Evolutionary conservation across 2,888 invertebrate species (phyloP).

Genomic region (Gymnosoma rotundatum): DNA sequence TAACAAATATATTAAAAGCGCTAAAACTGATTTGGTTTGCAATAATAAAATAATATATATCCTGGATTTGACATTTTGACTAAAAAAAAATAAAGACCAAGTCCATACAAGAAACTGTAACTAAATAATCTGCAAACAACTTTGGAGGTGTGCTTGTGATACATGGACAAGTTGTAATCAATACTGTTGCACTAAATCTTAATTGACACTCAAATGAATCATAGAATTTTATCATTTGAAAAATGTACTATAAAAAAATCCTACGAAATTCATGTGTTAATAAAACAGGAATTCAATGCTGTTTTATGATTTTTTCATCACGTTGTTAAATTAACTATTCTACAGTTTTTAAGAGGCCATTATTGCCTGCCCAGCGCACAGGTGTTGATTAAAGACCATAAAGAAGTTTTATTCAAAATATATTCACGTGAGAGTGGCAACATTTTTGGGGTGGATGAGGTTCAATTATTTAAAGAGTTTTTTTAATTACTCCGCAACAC

Average conservation of each 20-base stretch:
- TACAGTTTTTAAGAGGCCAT: background rate
- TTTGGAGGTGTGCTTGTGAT: slow-evolving; percentile 20
- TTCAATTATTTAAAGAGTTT: too few species aligned
- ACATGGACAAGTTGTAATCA: slow-evolving; percentile 15
- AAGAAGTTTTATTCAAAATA: too few species aligned
- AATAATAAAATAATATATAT: slow-evolving; percentile 27
- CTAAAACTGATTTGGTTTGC: background rate
- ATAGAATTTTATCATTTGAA: background rate
- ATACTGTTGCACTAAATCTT: background rate
- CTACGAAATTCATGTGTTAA: too few species aligned
- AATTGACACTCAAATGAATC: slow-evolving; percentile 33
- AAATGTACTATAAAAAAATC: background rate
- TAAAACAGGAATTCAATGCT: too few species aligned
- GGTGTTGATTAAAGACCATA: background rate
- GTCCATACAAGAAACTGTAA: slow-evolving; percentile 30
- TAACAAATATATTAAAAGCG: background rate
- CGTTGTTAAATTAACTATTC: background rate
- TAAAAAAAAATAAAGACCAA: background rate
- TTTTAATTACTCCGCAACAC: too few species aligned
- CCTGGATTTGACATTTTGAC: slow-evolving; percentile 51
- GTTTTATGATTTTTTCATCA: background rate
- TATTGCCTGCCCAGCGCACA: background rate
- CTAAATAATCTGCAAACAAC: slow-evolving; percentile 38
- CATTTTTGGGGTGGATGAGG: too few species aligned
- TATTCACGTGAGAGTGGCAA: too few species aligned